Evolutionary conservation across 2,797 vertebrate genomes (phyloP), one percentile per base, ranked within the genome.

Genomic region (Oryzias dopingdopingensis): DNA sequence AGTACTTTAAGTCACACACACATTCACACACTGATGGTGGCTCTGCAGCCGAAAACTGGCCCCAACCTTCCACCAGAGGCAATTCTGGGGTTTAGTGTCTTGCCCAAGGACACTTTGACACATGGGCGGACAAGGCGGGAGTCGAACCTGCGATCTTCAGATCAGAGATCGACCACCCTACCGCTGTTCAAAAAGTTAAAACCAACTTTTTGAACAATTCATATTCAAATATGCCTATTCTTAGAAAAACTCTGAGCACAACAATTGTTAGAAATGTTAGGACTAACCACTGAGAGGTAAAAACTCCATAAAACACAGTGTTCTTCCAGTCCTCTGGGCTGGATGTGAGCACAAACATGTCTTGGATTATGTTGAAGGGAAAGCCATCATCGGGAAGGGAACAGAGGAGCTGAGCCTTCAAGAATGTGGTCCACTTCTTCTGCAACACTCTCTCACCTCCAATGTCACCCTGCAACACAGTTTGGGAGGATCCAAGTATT

Each of bases 401-500:
- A 76, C 97, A 98, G 51, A 97, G 78, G 53, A 98, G 93, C 74
- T 97, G 96, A 0, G 96, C 96, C 81, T 98, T 98, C 61, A 98
- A 90, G 84, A 99, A 99, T 3, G 96, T 96, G 0, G 97, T 98
- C 96, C 96, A 98, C 26, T 96, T 96, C 86, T 96, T 95, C 92
- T 98, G 97, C 68, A 99, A 87, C n/a, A 99, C 96, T 0, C 96
- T 93, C 82, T 97, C 96, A 0, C 97, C 97, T 0, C 97, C 97
- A 62, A 93, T 80, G 60, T 99, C 97, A 0, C 95, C 96, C 96
- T 98, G 89, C 49, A 71, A 54, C 40, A 70, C 14, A 78, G 15
- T 46, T 3, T 29, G 20, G 7, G 16, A 66, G 46, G 23, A 50
- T 63, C 26, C 26, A 26, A 2, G 26, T 67, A 65, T 65, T 1